These are phyloP conservation scores for Dissostichus mawsoni DNA, from an alignment of 2,113 vertebrate species.

Conservation along the genomic window DNA sequence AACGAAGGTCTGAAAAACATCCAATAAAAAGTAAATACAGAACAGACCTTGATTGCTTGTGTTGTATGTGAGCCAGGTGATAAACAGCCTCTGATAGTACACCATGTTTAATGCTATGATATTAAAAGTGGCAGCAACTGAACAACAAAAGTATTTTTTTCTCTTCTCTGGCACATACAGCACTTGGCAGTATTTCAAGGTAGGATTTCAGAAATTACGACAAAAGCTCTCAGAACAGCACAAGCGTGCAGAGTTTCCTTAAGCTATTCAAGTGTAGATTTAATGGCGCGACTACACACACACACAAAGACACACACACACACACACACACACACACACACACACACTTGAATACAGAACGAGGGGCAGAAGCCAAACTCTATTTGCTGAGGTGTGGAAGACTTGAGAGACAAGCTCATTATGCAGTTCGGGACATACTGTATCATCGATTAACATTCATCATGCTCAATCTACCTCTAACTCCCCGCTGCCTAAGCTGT, in stretches of 20 bases:
- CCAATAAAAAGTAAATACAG: neutral
- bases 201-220: slow-evolving; percentile 62
- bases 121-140: slow-evolving; percentile 41
- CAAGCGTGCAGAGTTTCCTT: slow-evolving; percentile 43
- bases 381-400: slow-evolving; percentile 60
- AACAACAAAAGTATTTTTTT: slow-evolving; percentile 32
- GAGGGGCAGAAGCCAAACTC: slow-evolving; percentile 65
- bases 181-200: too few species aligned
- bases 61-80: slow-evolving; percentile 26
- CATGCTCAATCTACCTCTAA: slow-evolving; percentile 79
- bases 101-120: slow-evolving; percentile 30
- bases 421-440: slow-evolving; percentile 73
- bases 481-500: slow-evolving; percentile 44
- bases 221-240: slow-evolving; percentile 57
- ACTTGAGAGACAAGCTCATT: slow-evolving; percentile 73
- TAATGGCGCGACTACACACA: slow-evolving; percentile 35
- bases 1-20: neutral
- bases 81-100: slow-evolving; percentile 7
- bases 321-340: slow-evolving; percentile 28
- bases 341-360: slow-evolving; percentile 69
- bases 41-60: slow-evolving; percentile 44
- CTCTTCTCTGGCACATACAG: slow-evolving; percentile 7
- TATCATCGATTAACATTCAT: slow-evolving; percentile 82
- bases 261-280: slow-evolving; percentile 62
- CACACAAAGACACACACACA: neutral